These are phyloP conservation scores for Medauroidea extradentata DNA, from an alignment of 1,140 invertebrate genomes.

Conservation along the genomic window DNA sequence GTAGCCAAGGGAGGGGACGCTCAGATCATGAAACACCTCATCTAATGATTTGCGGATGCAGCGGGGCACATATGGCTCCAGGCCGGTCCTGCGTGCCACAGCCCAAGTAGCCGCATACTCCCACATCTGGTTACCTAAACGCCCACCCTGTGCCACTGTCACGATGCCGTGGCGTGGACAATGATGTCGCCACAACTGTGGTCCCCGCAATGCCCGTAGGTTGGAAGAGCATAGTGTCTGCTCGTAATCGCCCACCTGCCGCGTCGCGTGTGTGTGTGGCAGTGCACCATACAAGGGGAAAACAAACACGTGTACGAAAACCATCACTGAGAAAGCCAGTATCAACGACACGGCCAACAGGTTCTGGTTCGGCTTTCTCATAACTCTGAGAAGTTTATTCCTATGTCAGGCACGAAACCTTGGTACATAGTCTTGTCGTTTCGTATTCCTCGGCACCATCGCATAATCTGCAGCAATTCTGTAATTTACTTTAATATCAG, in stretches of 20 bases:
- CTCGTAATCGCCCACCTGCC: conserved; percentile 39
- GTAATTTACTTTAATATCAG: no score
- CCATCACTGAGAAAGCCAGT: conserved; percentile 53
- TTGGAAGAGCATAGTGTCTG: conserved; percentile 50
- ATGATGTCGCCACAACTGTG: conserved; percentile 35
- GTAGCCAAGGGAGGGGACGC: conserved; percentile 52
- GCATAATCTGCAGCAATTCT: no score
- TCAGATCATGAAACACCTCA: conserved; percentile 51
- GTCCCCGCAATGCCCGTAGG: conserved; percentile 40
- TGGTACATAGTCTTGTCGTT: no score
- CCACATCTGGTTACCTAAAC: conserved; percentile 62
- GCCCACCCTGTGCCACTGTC: conserved; percentile 52
- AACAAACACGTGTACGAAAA: conserved; percentile 56
- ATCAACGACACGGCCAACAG: conserved; percentile 55
- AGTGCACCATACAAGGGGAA: conserved; percentile 54
- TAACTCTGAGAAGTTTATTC: background rate
- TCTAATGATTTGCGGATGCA: conserved; percentile 53
- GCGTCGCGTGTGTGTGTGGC: conserved; percentile 35
- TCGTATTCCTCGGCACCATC: no score
- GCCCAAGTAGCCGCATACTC: conserved; percentile 61
- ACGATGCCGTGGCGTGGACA: conserved; percentile 46
- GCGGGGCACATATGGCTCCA: conserved; percentile 53
- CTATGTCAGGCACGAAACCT: no score
- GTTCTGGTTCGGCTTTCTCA: conserved; percentile 44
- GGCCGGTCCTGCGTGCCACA: conserved; percentile 48